Conservation (phyloP, 2,888 invertebrate genomes). For the Ornithoptera priamus region DNA sequence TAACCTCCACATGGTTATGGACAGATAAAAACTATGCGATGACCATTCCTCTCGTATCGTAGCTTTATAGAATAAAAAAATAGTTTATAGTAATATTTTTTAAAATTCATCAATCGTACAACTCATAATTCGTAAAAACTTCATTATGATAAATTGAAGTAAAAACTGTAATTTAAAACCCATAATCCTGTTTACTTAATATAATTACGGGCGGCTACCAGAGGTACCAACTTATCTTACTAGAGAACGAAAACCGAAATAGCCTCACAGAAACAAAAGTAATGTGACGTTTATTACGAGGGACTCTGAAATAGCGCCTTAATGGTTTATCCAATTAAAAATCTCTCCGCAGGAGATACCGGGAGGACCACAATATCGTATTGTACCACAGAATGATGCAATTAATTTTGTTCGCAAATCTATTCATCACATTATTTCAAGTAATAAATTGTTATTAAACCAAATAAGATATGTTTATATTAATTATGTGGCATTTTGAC, state of each 20-base stretch:
- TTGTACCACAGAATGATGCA: constrained; percentile 18
- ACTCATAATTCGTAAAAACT: too few species aligned
- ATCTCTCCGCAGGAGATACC: constrained; percentile 26
- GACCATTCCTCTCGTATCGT: too few species aligned
- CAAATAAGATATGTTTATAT: not conserved
- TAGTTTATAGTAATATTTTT: not conserved
- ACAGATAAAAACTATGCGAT: too few species aligned
- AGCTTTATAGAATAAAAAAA: too few species aligned
- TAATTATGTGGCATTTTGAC: too few species aligned
- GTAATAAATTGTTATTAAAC: constrained; percentile 1
- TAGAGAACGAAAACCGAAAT: constrained; percentile 19
- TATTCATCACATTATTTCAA: not conserved
- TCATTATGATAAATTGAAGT: too few species aligned
- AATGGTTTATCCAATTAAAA: constrained; percentile 33
- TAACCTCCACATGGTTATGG: too few species aligned
- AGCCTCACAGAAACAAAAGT: constrained; percentile 26
- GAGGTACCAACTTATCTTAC: not conserved
- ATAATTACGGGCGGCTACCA: constrained; percentile 9
- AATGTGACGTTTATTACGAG: constrained; percentile 29
- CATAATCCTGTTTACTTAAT: constrained; percentile 1
- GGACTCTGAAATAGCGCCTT: constrained; percentile 21
- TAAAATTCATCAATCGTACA: not conserved
- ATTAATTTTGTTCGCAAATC: constrained; percentile 19
- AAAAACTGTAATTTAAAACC: not conserved
- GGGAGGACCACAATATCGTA: constrained; percentile 18